Evolutionary conservation across 1,140 invertebrate genomes (phyloP), one percentile per base, ranked within the genome.

Genomic region (Solenopsis fugax): DNA sequence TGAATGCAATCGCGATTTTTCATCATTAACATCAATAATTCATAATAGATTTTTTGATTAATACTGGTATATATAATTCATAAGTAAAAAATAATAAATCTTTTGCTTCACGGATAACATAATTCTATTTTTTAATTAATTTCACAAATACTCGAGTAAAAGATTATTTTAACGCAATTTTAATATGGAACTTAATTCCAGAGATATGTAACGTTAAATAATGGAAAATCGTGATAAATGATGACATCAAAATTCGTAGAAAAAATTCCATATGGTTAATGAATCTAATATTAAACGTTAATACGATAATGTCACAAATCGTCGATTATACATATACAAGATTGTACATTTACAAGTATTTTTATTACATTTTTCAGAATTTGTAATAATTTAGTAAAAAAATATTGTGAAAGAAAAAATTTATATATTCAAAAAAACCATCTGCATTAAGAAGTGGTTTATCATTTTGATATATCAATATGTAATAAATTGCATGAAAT

Each of bases 141-240:
- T 72, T 52, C 7, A 73, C 60, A 64, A 54, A 18, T 54, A 73
- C 3, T 52, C 5, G 34, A 72, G 4, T 29, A 10, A 72, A 52
- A 52, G 29, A 54, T 73, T 21, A 54, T 37, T 54, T 73, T 73
- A 52, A 67, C 1, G 10, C 4, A 67, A 67, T 69, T 69, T 48
- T 69, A 71, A 71, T 34, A 9, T 24, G 13, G 2, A 75, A 58
- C n/a, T 75, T 41, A 37, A 58, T 75, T 75, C 21, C 12, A 16
- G 7, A 58, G 7, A 24, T 54, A 56, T 58, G 13, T 9, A 41
- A 24, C 6, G 13, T 1, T 58, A 34, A 56, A 75, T 58, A 75
- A 41, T 41, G 21, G 1, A 41, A 75, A 37, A 21, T 10, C 4
- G 7, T 58, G 4, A 75, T 58, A 41, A 41, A 41, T 75, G 4